Evolutionary conservation across 1,140 invertebrate genomes (phyloP).

Genomic region (Plectrocnemia conspersa): DNA sequence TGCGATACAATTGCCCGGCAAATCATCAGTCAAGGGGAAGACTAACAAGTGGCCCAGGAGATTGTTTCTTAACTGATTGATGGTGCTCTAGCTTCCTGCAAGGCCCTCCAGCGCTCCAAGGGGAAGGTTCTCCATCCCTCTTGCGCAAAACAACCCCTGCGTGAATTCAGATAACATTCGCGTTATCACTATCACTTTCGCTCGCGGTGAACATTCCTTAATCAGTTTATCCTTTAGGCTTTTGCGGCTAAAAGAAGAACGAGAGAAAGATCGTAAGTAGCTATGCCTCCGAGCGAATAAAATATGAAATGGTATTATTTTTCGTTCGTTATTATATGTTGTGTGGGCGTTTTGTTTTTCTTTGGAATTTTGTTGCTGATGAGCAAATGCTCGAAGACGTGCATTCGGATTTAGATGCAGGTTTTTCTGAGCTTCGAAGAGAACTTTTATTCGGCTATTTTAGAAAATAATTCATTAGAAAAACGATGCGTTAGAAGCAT

Average conservation of each 20-base stretch:
- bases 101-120: not conserved
- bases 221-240: conserved; percentile 32
- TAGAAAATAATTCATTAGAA: too few species aligned
- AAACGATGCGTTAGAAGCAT: too few species aligned
- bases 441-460: too few species aligned
- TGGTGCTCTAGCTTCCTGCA: conserved; percentile 9
- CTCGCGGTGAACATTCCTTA: conserved; percentile 26
- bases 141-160: not conserved
- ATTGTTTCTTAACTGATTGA: conserved; percentile 29
- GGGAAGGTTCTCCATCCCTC: not conserved
- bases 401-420: too few species aligned
- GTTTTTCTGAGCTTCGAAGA: too few species aligned
- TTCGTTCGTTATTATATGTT: not conserved
- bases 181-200: conserved; percentile 14
- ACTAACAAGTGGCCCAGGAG: conserved; percentile 24
- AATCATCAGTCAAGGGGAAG: conserved; percentile 26
- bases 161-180: not conserved
- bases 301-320: not conserved
- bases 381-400: too few species aligned
- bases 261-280: conserved; percentile 6
- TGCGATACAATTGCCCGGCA: conserved; percentile 23
- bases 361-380: too few species aligned
- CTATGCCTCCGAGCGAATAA: not conserved
- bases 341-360: too few species aligned
- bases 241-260: conserved; percentile 20